phyloP scores from a whole-genome alignment of 2,113 vertebrate genomes.

The Aythya baeri region DNA sequence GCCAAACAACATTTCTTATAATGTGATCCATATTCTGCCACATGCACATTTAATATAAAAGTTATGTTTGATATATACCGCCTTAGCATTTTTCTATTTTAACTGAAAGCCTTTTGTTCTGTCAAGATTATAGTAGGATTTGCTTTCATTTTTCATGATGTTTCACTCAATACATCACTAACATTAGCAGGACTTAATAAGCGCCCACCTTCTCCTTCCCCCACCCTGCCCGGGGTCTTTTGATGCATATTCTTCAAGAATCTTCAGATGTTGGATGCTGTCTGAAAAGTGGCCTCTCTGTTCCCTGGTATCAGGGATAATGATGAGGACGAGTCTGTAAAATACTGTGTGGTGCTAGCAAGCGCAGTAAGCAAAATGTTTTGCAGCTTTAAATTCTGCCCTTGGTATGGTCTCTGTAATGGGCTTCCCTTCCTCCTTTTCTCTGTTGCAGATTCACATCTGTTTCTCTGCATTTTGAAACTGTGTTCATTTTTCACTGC shows the following conservation, averaged over 20 bases:
- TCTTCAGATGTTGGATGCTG: background rate
- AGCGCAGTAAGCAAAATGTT: background rate
- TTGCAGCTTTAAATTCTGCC: conserved; percentile 2
- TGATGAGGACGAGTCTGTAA: background rate
- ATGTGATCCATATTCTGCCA: conserved; percentile 75
- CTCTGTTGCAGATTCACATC: conserved; percentile 67
- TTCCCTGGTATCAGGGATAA: background rate
- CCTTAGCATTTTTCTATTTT: conserved; percentile 61
- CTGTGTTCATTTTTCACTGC: conserved; percentile 74
- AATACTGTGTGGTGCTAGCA: background rate
- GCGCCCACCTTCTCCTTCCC: conserved; percentile 35
- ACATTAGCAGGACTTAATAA: conserved; percentile 60
- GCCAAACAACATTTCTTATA: conserved; percentile 51
- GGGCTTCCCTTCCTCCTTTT: conserved; percentile 40
- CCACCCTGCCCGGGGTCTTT: background rate
- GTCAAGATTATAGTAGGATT: conserved; percentile 75
- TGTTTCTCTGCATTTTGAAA: conserved; percentile 72
- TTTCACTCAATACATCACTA: conserved; percentile 78
- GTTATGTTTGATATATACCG: conserved; percentile 77
- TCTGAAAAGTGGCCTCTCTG: background rate
- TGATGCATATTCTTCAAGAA: background rate
- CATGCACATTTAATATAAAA: conserved; percentile 75
- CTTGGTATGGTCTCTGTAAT: background rate
- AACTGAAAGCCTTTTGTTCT: conserved; percentile 82
- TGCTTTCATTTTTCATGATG: conserved; percentile 74